Evolutionary conservation across 1,140 invertebrate species (phyloP).

Genomic region (Drosophila lowei): DNA sequence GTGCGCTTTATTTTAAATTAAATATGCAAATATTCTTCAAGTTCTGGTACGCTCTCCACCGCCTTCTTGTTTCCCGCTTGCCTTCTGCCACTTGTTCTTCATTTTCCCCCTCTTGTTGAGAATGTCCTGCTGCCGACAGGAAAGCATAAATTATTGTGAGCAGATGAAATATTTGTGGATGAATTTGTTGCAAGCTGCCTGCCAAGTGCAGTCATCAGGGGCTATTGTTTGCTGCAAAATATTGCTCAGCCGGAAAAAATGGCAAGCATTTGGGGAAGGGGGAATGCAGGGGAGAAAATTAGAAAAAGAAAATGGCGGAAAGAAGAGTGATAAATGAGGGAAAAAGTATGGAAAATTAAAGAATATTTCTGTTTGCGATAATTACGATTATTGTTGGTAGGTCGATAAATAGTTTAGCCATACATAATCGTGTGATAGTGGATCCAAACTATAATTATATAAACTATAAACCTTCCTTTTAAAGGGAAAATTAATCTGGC

Average conservation of each 20-base stretch:
- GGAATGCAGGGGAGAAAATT: too few relatives aligned
- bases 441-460: too few relatives aligned
- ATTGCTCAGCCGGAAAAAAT: conserved; percentile 26
- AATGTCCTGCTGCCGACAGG: conserved; percentile 53
- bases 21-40: conserved; percentile 62
- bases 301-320: too few relatives aligned
- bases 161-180: conserved; percentile 57
- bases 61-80: conserved; percentile 5
- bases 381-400: too few relatives aligned
- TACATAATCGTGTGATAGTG: too few relatives aligned
- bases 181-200: conserved; percentile 42
- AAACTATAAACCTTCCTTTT: too few relatives aligned
- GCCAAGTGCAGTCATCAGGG: conserved; percentile 35
- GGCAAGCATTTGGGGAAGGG: not conserved
- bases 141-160: conserved; percentile 63
- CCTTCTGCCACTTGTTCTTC: conserved; percentile 19
- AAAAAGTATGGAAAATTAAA: too few relatives aligned
- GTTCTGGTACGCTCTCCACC: conserved; percentile 10
- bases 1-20: conserved; percentile 70
- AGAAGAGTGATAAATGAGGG: too few relatives aligned
- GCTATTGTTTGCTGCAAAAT: conserved; percentile 31
- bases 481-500: too few relatives aligned
- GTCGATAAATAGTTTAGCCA: too few relatives aligned
- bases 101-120: conserved; percentile 3
- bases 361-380: too few relatives aligned